Conservation (phyloP, 2,888 invertebrate genomes). For the Hartigia nigra region DNA sequence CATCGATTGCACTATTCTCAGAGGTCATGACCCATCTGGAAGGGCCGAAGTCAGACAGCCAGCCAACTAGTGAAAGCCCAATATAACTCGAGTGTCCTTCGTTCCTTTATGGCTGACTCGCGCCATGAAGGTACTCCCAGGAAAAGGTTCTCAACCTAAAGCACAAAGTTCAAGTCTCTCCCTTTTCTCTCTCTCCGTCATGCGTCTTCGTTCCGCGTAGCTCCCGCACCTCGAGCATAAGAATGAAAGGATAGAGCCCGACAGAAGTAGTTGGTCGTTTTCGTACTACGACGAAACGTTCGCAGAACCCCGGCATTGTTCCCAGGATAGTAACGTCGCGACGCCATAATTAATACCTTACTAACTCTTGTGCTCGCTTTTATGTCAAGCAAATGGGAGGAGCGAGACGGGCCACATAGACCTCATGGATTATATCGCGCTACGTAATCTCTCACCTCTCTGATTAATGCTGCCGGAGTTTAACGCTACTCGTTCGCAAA, state of each 20-base stretch:
- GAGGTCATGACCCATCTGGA: neutral
- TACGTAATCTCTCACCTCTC: neutral
- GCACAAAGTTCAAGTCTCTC: neutral
- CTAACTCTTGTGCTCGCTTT: neutral
- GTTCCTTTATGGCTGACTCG: neutral
- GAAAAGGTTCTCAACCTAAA: neutral
- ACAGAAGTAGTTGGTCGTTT: neutral
- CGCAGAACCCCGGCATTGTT: neutral
- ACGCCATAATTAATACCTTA: neutral
- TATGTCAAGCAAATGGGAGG: neutral
- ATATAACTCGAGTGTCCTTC: neutral
- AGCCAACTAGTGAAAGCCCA: neutral
- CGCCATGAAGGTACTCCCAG: neutral
- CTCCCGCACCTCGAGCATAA: neutral
- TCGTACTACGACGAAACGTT: neutral
- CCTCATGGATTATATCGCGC: neutral
- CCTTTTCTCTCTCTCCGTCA: neutral
- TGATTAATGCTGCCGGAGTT: neutral
- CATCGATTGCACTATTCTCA: slow-evolving; percentile 11
- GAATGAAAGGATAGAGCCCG: neutral
- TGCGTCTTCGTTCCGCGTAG: neutral
- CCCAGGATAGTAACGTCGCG: neutral
- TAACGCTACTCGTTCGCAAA: neutral
- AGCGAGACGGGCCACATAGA: neutral
- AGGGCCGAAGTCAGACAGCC: neutral